These are phyloP conservation scores for Macrocentrus cingulum DNA, from an alignment of 1,140 invertebrate species.

Conservation along the genomic window DNA sequence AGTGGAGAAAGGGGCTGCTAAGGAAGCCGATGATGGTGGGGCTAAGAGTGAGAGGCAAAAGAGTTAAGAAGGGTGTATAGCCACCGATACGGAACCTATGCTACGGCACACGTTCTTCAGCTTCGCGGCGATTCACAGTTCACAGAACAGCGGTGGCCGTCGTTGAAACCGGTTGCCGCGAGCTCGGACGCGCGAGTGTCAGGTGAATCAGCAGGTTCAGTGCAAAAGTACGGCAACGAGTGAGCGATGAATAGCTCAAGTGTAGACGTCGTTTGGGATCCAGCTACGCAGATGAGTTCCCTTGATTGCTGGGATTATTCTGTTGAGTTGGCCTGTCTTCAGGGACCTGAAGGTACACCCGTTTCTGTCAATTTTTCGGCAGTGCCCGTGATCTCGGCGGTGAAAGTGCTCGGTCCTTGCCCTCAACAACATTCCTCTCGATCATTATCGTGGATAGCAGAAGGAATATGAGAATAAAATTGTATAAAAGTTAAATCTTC, in stretches of 20 bases:
- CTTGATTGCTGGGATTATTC: conserved; percentile 81
- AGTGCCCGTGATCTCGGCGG: too few relatives aligned
- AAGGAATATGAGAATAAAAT: neutral
- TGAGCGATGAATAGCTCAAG: conserved; percentile 46
- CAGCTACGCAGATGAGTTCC: conserved; percentile 63
- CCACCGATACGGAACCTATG: conserved; percentile 25
- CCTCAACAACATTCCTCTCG: conserved; percentile 4
- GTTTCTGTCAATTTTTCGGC: neutral
- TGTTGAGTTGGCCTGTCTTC: conserved; percentile 75
- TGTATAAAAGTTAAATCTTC: too few relatives aligned
- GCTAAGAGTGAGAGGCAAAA: conserved; percentile 1
- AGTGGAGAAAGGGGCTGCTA: neutral
- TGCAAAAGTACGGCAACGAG: neutral
- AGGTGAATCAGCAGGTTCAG: neutral
- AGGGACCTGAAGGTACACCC: conserved; percentile 68
- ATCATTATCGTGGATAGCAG: neutral
- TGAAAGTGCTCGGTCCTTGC: too few relatives aligned
- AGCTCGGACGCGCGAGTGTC: neutral
- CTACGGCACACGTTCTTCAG: conserved; percentile 7
- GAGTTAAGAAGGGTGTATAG: conserved; percentile 23
- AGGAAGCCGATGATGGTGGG: neutral
- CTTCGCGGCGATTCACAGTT: conserved; percentile 24
- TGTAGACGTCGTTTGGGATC: conserved; percentile 51
- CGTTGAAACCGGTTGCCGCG: conserved; percentile 38
- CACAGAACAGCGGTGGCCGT: conserved; percentile 46